phyloP scores from a whole-genome alignment of 2,888 invertebrate genomes.

The Calephelis perditalis region DNA sequence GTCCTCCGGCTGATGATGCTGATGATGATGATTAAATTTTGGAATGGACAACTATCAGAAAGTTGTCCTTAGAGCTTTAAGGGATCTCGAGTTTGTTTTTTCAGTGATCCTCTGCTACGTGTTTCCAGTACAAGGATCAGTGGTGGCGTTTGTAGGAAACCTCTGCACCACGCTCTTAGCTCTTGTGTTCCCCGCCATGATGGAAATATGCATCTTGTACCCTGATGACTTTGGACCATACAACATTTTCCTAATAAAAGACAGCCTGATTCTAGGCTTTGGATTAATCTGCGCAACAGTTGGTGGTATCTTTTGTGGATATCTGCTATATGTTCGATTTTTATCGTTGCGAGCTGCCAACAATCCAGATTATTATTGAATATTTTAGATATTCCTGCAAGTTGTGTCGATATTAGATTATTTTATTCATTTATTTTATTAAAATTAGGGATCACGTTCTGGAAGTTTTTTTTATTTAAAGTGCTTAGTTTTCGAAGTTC shows the following conservation, averaged over 20 bases:
- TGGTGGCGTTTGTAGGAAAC: constrained; percentile 55
- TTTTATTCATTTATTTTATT: no score
- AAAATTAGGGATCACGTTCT: no score
- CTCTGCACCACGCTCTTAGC: constrained; percentile 48
- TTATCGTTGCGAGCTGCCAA: constrained; percentile 35
- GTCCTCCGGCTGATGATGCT: no score
- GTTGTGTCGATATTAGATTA: no score
- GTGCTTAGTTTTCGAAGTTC: no score
- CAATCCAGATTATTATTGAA: constrained; percentile 16
- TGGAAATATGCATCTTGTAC: constrained; percentile 52
- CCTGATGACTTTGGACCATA: constrained; percentile 44
- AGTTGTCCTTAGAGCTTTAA: no score
- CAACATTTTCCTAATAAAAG: constrained; percentile 39
- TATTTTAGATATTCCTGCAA: no score
- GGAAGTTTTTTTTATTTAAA: no score
- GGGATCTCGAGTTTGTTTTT: constrained; percentile 25
- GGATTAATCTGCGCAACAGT: constrained; percentile 37
- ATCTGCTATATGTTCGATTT: constrained; percentile 45
- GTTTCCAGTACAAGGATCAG: constrained; percentile 51
- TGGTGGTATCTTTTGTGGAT: constrained; percentile 40
- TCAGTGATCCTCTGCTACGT: constrained; percentile 48
- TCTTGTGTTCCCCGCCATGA: constrained; percentile 52
- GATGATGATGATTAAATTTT: no score
- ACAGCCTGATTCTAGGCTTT: constrained; percentile 39
- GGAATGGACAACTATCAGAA: no score